phyloP scores from a whole-genome alignment of 1,140 invertebrate species.

The Helicoverpa armigera region DNA sequence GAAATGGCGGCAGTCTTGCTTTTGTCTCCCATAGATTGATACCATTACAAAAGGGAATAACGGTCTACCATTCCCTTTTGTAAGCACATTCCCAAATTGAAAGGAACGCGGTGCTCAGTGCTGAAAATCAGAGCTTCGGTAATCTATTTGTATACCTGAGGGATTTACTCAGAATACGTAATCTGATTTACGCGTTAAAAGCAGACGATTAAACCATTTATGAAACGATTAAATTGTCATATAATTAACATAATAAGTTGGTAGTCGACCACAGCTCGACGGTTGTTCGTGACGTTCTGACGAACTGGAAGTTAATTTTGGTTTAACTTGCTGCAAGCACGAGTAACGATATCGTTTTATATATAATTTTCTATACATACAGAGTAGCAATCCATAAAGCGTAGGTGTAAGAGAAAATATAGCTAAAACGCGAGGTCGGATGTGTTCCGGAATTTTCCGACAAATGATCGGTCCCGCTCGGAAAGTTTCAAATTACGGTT shows the following conservation, averaged over 20 bases:
- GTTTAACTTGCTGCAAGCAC: background rate
- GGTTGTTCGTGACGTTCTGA: constrained; percentile 16
- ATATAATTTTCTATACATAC: background rate
- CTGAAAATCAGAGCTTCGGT: constrained; percentile 50
- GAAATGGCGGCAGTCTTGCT: constrained; percentile 32
- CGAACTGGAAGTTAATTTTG: constrained; percentile 11
- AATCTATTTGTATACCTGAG: constrained; percentile 38
- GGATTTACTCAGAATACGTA: constrained; percentile 16
- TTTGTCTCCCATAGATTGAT: constrained; percentile 51
- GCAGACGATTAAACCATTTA: constrained; percentile 22
- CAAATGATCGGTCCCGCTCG: constrained; percentile 65
- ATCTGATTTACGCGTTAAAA: constrained; percentile 27
- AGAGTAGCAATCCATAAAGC: constrained; percentile 13
- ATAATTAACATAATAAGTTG: constrained; percentile 5
- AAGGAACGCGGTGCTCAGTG: constrained; percentile 44
- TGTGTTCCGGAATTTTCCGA: constrained; percentile 65
- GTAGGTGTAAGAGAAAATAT: constrained; percentile 61
- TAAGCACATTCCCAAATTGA: constrained; percentile 49
- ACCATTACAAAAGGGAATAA: constrained; percentile 48
- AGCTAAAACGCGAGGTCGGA: constrained; percentile 56
- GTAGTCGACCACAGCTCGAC: constrained; percentile 1
- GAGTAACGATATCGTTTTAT: background rate
- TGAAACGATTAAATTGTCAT: constrained; percentile 13
- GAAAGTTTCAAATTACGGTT: constrained; percentile 67
- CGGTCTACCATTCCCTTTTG: constrained; percentile 44